A percentile compares a stretch with the other conserved stretches of the same genome.
phyloP scores from a whole-genome alignment of 2,113 vertebrate species.

The Mus spicilegus region DNA sequence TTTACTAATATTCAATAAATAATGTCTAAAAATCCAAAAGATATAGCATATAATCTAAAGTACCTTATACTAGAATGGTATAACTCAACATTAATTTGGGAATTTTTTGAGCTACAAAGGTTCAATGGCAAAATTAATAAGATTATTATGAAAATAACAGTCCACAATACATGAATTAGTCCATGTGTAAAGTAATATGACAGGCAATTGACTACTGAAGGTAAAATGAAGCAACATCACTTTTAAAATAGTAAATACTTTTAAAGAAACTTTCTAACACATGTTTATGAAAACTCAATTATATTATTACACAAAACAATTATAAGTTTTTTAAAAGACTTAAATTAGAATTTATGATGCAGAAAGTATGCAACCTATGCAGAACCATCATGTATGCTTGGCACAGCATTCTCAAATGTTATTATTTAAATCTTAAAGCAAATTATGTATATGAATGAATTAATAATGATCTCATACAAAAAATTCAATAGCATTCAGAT shows the following conservation, averaged over 20 bases:
- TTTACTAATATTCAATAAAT: background rate
- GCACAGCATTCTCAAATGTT: background rate
- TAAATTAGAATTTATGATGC: background rate
- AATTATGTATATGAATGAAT: background rate
- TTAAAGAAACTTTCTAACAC: background rate
- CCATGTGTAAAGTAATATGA: background rate
- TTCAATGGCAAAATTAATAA: background rate
- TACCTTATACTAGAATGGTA: background rate
- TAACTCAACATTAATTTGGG: background rate
- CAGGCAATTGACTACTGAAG: background rate
- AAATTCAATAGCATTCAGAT: background rate
- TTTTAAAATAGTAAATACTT: constrained; percentile 6
- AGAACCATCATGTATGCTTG: background rate
- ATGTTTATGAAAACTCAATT: background rate
- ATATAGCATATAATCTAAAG: background rate
- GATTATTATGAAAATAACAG: background rate
- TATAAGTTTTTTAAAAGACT: background rate
- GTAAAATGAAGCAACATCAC: background rate
- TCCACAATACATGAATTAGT: background rate
- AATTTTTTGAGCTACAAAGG: background rate
- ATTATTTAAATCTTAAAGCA: background rate
- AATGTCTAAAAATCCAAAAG: background rate
- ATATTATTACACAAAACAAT: background rate
- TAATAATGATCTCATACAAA: background rate
- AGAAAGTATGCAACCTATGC: background rate